Evolutionary conservation across 1,140 invertebrate genomes (phyloP), one percentile per base, ranked within the genome.

Genomic region (Bombus difficillimus): DNA sequence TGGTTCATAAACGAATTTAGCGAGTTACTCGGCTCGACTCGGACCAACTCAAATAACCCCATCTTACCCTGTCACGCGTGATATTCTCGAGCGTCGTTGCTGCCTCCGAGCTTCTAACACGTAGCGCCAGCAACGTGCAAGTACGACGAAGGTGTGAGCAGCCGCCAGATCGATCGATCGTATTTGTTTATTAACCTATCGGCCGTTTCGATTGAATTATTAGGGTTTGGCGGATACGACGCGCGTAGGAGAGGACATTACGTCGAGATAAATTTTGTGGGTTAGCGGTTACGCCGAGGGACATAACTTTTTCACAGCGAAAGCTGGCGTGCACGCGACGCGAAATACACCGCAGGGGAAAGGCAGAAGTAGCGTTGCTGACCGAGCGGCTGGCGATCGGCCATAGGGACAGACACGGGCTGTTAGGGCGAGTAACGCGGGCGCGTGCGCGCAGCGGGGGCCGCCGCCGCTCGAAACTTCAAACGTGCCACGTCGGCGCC

Each of bases 351-450:
- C 41, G 39, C n/a, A 47, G 64, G 59, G 81, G 28, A 47, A 22
- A 75, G n/a, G 62, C 57, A 74, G 88, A 92, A 92, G 91, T 90
- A 91, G 91, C 47, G 47, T 93, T 88, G 59, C 85, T 91, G 64
- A 86, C 86, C 66, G 83, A 87, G 5, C 43, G 22, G n/a, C 18
- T 87, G 81, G 85, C 88, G 91, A 89, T 90, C 92, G 89, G 87
- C 81, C 88, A 75, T 80, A 77, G 57, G 53, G 18, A 18, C 13
- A 28, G 34, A 0, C n/a, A 28, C 9, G 3, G 15, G 41, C n/a
- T 73, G n/a, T 32, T 43, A 18, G 10, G 18, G 75, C 57, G 37
- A n/a, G 57, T n/a, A 43, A 62, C 72, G 74, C 34, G 37, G 5
- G 88, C 89, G 87, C 88, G 88, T 89, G 92, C 90, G 85, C 84